Percentiles rank a stretch among this genome's conserved stretches.
These are phyloP conservation scores for Turnix velox DNA, from an alignment of 2,113 vertebrate genomes.

Conservation along the genomic window DNA sequence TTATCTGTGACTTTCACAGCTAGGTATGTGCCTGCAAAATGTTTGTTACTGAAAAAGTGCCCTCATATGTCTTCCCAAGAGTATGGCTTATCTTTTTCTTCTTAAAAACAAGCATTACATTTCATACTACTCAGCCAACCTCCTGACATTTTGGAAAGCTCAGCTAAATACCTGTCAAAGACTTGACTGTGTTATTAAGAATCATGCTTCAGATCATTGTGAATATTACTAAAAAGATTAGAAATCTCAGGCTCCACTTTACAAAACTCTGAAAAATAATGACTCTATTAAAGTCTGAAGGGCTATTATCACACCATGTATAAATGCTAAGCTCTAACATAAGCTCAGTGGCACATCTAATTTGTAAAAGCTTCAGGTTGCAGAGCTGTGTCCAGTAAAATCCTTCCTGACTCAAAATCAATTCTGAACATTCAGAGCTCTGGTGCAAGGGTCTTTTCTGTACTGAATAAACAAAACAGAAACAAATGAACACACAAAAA, in stretches of 20 bases:
- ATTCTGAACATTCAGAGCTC: neutral
- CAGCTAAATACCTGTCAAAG: neutral
- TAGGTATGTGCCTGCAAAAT: neutral
- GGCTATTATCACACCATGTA: neutral
- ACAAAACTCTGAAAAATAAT: neutral
- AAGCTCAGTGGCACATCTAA: neutral
- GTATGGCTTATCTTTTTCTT: neutral
- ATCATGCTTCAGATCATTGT: neutral
- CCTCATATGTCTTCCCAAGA: neutral
- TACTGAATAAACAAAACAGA: neutral
- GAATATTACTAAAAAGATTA: neutral
- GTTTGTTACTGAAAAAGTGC: neutral
- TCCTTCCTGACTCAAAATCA: neutral
- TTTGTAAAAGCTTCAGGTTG: neutral
- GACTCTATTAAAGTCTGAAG: neutral
- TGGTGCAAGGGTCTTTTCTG: neutral
- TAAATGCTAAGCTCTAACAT: neutral
- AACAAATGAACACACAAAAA: neutral
- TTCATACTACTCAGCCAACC: neutral
- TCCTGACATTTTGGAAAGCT: neutral
- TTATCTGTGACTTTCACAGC: neutral
- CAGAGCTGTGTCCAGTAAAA: neutral
- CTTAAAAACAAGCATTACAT: neutral
- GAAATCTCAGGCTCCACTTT: neutral
- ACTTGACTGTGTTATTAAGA: neutral